Base-by-base conservation (phyloP, 2,113 vertebrate genomes). In the Tetrax tetrax region DNA sequence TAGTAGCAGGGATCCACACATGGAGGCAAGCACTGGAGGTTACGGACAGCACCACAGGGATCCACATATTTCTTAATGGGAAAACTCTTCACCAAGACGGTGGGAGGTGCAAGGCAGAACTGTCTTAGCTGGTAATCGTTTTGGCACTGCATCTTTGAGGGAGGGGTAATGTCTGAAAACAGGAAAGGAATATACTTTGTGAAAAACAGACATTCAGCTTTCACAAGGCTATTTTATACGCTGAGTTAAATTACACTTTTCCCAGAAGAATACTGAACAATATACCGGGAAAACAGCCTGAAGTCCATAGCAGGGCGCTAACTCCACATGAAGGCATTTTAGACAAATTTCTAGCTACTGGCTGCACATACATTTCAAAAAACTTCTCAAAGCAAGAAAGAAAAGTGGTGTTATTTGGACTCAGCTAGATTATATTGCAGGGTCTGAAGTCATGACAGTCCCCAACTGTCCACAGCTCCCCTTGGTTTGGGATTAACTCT, bases 1-100 rank as follows among this genome's bases (percentile, higher is more conserved):
- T 19, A 86, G 70, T 59, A 57, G 43, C 87, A 47, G 57, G 66
- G 12, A 17, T 3, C 43, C 6, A 4, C 48, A 23, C 22, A 5
- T 0, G 2, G 4, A 8, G 60, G 18, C 5, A 82, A 12, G 38
- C 69, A 0, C 37, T 5, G 78, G 51, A 78, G 2, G 29, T 2
- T 38, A 2, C 70, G 5, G 70, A 8, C 0, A 4, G 10, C 0
- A 0, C 57, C 29, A 14, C 81, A 48, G 69, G 60, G 24, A 14
- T 90, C 78, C 37, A 0, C 15, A 0, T 13, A 4, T 23, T 25
- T 2, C 0, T 25, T 63, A 60, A 66, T 28, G 0, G 96, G 93
- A 6, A 90, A 88, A 5, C 4, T 85, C 14, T 6, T 56, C 10
- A 76, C 74, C 74, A 91, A 18, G 19, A 91, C 3, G 14, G 86